Evolutionary conservation across 2,797 vertebrate species (phyloP), one percentile per base, ranked within the genome.

Genomic region (Phoebastria nigripes): DNA sequence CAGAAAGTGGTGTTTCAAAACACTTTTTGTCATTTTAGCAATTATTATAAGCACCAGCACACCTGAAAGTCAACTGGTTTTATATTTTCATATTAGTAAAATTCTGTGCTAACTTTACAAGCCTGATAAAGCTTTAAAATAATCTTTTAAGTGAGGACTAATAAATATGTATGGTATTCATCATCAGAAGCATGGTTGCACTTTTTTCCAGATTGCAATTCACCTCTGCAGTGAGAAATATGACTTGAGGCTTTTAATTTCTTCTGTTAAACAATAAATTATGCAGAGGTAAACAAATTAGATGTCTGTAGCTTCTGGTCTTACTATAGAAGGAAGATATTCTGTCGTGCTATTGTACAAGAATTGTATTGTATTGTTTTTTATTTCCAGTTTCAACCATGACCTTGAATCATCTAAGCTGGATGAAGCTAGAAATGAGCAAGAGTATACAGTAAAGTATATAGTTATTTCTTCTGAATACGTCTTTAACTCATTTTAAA

Each of bases 201-300:
- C 19, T 56, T 87, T 74, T 44, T 88, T 80, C 28, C 28, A 77
- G 71, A 73, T 13, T 89, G 46, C 39, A 89, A 13, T 74, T 96
- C 83, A 89, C 44, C 37, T 73, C 77, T 82, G 74, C 61, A 77
- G 67, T 26, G 33, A 90, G 25, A 82, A 89, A 37, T 63, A 58
- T 8, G 12, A 90, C 83, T 95, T 51, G 12, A 87, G 71, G 71
- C 33, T 84, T 93, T 91, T 82, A 80, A 93, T 90, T 94, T 78
- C 63, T 93, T 85, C 71, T 61, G 56, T 73, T 90, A 87, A 90
- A 66, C 31, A 82, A 54, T 82, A 89, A 87, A 56, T 65, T 91
- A 94, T 65, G 78, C 18, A 95, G 49, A 77, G 8, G 31, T 58
- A 93, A 96, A 85, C 81, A 94, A 84, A 94, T 87, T 35, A 93